Conservation (phyloP, 1,140 invertebrate genomes). For the Hesperophylax magnus region DNA sequence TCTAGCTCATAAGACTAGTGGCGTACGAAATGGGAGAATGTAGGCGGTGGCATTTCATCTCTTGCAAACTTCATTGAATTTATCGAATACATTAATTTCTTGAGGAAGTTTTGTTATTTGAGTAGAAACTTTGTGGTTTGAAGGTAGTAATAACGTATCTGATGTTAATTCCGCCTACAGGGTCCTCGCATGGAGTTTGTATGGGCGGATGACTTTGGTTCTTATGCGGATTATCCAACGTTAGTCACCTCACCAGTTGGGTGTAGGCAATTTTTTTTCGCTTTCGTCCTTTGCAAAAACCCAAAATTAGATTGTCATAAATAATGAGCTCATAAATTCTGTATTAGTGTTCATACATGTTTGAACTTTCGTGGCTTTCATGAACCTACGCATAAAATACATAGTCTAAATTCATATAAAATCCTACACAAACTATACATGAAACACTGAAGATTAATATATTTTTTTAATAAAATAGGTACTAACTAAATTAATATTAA, state of each 20-base stretch:
- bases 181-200: conserved; percentile 3
- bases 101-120: too few species aligned
- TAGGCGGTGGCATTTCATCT: conserved; percentile 28
- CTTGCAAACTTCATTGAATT: background rate
- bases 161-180: conserved; percentile 16
- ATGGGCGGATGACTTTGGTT: conserved; percentile 48
- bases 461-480: too few species aligned
- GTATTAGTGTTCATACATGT: background rate
- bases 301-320: conserved; percentile 33
- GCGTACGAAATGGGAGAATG: conserved; percentile 13
- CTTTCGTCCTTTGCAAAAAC: conserved; percentile 44
- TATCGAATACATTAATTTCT: background rate
- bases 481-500: too few species aligned
- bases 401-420: too few species aligned
- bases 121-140: background rate
- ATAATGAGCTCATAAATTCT: conserved; percentile 33
- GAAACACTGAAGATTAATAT: too few species aligned
- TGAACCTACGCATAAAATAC: too few species aligned
- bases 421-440: too few species aligned
- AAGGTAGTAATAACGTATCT: background rate
- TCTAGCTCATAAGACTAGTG: conserved; percentile 1
- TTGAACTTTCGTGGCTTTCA: background rate
- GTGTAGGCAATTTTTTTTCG: conserved; percentile 38
- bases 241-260: conserved; percentile 46
- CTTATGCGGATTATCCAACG: conserved; percentile 25